These are phyloP conservation scores for Nannobrachium achirus DNA, from an alignment of 2,113 vertebrate genomes.

Conservation along the genomic window DNA sequence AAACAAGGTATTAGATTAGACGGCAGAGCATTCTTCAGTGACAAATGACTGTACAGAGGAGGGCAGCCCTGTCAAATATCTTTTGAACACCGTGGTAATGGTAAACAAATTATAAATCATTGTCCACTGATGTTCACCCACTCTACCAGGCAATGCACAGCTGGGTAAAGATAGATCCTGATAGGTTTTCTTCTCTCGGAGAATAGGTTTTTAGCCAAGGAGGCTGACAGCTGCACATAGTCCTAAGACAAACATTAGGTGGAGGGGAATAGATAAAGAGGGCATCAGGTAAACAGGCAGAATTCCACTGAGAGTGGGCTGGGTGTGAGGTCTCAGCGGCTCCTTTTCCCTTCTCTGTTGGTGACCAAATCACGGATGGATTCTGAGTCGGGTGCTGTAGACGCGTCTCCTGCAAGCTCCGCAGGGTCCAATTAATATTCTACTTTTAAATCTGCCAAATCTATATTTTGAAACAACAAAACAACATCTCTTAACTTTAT, in stretches of 20 bases:
- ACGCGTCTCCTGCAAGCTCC: too few species aligned
- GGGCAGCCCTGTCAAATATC: background rate
- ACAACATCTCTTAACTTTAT: too few species aligned
- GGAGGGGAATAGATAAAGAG: constrained; percentile 49
- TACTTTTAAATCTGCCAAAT: too few species aligned
- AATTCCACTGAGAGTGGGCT: constrained; percentile 55
- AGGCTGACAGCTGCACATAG: constrained; percentile 52
- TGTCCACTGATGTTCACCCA: constrained; percentile 20
- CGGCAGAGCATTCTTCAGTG: constrained; percentile 24
- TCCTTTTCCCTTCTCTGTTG: constrained; percentile 53
- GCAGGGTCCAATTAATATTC: too few species aligned
- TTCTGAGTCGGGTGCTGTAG: constrained; percentile 77
- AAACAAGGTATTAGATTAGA: constrained; percentile 13
- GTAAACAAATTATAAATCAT: background rate
- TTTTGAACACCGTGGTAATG: background rate
- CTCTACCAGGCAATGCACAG: constrained; percentile 17
- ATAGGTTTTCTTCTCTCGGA: constrained; percentile 16
- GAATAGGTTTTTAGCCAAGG: constrained; percentile 36
- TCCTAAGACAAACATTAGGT: constrained; percentile 59
- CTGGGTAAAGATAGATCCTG: background rate
- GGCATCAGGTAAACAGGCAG: constrained; percentile 50
- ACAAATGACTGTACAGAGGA: constrained; percentile 24
- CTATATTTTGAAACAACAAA: too few species aligned
- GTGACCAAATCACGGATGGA: constrained; percentile 62
- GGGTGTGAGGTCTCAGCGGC: constrained; percentile 57